These are phyloP conservation scores for Artemia franciscana DNA, from an alignment of 1,140 invertebrate genomes.

Conservation along the genomic window DNA sequence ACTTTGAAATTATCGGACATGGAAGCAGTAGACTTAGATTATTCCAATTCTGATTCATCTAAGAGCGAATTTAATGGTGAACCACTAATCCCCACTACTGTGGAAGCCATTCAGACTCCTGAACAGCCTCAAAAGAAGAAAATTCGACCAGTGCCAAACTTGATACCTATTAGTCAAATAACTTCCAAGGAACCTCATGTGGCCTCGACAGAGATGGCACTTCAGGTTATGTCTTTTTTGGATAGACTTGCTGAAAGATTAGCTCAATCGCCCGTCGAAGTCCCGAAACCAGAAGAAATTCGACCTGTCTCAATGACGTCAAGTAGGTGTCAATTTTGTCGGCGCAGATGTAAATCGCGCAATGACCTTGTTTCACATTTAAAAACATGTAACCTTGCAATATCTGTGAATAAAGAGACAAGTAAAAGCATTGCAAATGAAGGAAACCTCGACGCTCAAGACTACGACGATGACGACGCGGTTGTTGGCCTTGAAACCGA, in stretches of 20 bases:
- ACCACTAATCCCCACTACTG: neutral
- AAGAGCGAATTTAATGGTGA: neutral
- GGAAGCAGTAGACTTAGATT: neutral
- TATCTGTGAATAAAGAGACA: slow-evolving; percentile 21
- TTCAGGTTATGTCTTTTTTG: slow-evolving; percentile 42
- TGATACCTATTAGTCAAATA: slow-evolving; percentile 31
- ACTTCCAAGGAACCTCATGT: neutral
- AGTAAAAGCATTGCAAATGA: slow-evolving; percentile 13
- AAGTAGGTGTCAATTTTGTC: slow-evolving; percentile 56
- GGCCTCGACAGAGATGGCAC: no score
- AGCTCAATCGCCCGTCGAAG: slow-evolving; percentile 43
- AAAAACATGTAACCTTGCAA: slow-evolving; percentile 30
- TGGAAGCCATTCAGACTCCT: neutral
- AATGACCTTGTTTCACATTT: slow-evolving; percentile 45
- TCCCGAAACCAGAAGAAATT: slow-evolving; percentile 44
- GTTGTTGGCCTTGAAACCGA: slow-evolving; percentile 26
- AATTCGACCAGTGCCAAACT: slow-evolving; percentile 36
- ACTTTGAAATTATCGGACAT: neutral
- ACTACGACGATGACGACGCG: slow-evolving; percentile 19
- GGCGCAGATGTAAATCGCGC: slow-evolving; percentile 56
- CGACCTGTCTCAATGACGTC: slow-evolving; percentile 26
- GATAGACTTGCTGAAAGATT: slow-evolving; percentile 52
- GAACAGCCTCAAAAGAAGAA: slow-evolving; percentile 19
- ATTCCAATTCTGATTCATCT: neutral
- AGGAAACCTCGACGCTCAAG: slow-evolving; percentile 17